These are phyloP conservation scores for Leptopilina drosophilae DNA, from an alignment of 2,888 invertebrate genomes.

Conservation along the genomic window DNA sequence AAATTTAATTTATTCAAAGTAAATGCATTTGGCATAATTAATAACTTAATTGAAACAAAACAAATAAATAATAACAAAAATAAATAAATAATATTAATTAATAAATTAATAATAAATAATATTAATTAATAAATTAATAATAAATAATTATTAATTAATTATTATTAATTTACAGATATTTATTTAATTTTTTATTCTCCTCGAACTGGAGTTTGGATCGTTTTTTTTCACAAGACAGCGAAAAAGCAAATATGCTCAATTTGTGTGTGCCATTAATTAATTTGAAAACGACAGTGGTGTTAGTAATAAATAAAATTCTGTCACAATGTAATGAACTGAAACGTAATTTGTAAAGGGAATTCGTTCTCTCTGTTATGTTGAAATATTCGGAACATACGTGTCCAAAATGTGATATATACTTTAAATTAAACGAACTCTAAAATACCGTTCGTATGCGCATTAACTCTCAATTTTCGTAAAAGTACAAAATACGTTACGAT, in stretches of 20 bases:
- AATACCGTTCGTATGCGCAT: background rate
- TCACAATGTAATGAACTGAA: conserved; percentile 13
- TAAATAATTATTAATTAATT: no score
- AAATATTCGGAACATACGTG: background rate
- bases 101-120: no score
- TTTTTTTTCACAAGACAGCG: background rate
- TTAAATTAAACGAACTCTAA: background rate
- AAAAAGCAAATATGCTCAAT: background rate
- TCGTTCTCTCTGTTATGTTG: background rate
- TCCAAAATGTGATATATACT: background rate
- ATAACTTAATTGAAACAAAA: no score
- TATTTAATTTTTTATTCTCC: no score
- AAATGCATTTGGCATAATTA: no score
- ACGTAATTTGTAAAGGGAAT: conserved; percentile 1
- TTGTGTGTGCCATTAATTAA: background rate
- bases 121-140: no score
- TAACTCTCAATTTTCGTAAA: background rate
- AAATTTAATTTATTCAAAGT: no score
- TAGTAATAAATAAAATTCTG: conserved; percentile 11
- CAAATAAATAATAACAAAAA: no score
- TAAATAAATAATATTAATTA: no score
- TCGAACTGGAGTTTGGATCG: background rate
- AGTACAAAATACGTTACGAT: background rate
- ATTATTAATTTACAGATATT: no score
- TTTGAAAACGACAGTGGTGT: background rate